Percentiles rank a stretch among this genome's conserved stretches.
phyloP scores from a whole-genome alignment of 2,113 vertebrate species.

The Halcyon malimbica region DNA sequence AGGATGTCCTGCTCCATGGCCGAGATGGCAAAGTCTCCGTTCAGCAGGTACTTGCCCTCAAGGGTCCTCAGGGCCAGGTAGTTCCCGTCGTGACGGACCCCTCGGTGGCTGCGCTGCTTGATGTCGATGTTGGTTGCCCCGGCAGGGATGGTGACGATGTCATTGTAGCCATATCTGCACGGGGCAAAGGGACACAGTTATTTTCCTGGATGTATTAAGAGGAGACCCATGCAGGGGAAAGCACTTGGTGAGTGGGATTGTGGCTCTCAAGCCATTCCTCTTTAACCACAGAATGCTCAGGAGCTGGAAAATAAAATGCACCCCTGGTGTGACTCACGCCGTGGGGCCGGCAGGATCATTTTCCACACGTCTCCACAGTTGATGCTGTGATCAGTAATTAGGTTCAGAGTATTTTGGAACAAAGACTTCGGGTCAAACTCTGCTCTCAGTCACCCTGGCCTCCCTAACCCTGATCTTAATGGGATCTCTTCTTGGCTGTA shows the following conservation, averaged over 20 bases:
- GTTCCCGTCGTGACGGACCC: slow-evolving; percentile 88
- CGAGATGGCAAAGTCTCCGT: slow-evolving; percentile 91
- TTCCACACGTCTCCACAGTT: not conserved
- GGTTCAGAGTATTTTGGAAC: not conserved
- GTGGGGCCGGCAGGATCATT: not conserved
- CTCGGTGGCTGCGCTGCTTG: slow-evolving; percentile 91
- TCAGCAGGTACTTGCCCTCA: slow-evolving; percentile 88
- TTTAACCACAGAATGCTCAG: accelerated
- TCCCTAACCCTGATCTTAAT: slow-evolving; percentile 42
- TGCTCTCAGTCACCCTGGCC: not conserved
- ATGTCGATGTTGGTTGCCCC: slow-evolving; percentile 95
- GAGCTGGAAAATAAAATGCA: not conserved
- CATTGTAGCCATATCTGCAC: slow-evolving; percentile 90
- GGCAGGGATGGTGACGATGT: slow-evolving; percentile 91
- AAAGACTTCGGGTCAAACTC: slow-evolving; percentile 12
- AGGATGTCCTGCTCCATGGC: slow-evolving; percentile 93
- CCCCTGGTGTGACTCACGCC: not conserved
- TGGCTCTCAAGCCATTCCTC: not conserved
- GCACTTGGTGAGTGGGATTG: accelerated
- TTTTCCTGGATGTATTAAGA: not conserved
- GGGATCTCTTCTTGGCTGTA: slow-evolving; percentile 56
- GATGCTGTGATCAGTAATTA: not conserved
- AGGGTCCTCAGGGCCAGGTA: slow-evolving; percentile 89
- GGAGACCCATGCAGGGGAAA: accelerated
- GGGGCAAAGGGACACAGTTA: not conserved